These are phyloP conservation scores for Pedetes capensis DNA, from an alignment of 2,113 vertebrate species.

Conservation along the genomic window DNA sequence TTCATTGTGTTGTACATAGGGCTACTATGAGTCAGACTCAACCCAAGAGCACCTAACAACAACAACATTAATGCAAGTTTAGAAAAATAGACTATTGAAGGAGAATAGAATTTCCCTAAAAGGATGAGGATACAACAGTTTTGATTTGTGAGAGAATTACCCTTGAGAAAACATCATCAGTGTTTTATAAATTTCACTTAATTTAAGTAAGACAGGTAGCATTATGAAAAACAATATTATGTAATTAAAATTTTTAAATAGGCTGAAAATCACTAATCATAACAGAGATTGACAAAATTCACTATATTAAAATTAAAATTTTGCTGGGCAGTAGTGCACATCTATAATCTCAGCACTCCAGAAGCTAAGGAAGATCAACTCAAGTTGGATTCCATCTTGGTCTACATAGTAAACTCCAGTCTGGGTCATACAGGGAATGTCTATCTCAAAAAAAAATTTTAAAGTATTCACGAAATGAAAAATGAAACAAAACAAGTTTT, in stretches of 20 bases:
- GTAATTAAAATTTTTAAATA: background rate
- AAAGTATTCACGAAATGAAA: background rate
- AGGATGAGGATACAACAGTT: background rate
- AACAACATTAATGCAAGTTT: background rate
- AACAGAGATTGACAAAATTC: background rate
- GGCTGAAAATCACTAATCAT: background rate
- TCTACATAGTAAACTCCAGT: too few relatives aligned
- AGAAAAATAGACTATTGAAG: background rate
- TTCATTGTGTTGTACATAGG: too few relatives aligned
- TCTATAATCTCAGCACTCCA: too few relatives aligned
- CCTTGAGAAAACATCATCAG: background rate
- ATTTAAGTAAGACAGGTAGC: background rate
- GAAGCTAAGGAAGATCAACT: too few relatives aligned
- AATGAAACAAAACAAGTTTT: background rate
- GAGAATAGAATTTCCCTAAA: background rate
- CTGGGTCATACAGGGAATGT: too few relatives aligned
- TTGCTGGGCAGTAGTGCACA: too few relatives aligned
- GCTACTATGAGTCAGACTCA: too few relatives aligned
- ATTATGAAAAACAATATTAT: background rate
- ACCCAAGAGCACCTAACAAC: too few relatives aligned
- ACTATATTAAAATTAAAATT: background rate
- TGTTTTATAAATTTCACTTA: background rate
- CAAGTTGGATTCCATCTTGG: too few relatives aligned
- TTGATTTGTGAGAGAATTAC: constrained; percentile 5
- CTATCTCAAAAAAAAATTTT: too few relatives aligned